Percentiles rank a stretch among this genome's conserved stretches.
Evolutionary conservation across 2,797 vertebrate species (phyloP).

Genomic region (Pangasius macronema): DNA sequence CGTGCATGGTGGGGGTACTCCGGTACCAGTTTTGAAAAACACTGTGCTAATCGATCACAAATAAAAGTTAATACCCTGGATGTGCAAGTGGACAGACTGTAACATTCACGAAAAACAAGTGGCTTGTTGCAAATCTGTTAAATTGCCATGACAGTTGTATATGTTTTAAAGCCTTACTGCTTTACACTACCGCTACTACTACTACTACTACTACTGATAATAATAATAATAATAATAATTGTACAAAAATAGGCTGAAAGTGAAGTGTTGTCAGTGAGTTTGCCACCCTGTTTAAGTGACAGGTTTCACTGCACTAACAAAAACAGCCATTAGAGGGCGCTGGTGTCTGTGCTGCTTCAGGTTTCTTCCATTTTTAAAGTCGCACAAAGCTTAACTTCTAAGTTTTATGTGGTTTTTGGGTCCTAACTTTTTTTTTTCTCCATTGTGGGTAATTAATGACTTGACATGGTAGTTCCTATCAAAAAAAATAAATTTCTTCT

Average conservation of each 20-base stretch:
- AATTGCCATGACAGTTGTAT: neutral
- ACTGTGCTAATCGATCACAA: neutral
- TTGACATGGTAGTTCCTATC: neutral
- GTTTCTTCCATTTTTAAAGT: neutral
- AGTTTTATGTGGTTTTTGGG: neutral
- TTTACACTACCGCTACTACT: accelerated
- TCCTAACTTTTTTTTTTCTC: neutral
- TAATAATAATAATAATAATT: neutral
- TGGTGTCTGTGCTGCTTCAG: neutral
- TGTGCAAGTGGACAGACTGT: neutral
- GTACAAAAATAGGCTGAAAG: neutral
- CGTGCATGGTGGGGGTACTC: neutral
- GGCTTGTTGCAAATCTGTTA: neutral
- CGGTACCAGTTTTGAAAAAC: neutral
- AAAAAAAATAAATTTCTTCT: neutral
- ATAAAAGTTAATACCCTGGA: neutral
- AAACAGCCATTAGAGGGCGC: neutral
- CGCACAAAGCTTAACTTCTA: neutral
- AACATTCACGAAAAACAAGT: neutral
- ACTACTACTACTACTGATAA: neutral
- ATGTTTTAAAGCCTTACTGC: neutral
- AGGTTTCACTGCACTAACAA: neutral
- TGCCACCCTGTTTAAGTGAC: neutral
- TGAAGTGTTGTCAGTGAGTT: neutral
- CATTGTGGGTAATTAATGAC: neutral